Base-by-base conservation (phyloP, 2,797 vertebrate genomes). In the Hyperoplus lanceolatus region DNA sequence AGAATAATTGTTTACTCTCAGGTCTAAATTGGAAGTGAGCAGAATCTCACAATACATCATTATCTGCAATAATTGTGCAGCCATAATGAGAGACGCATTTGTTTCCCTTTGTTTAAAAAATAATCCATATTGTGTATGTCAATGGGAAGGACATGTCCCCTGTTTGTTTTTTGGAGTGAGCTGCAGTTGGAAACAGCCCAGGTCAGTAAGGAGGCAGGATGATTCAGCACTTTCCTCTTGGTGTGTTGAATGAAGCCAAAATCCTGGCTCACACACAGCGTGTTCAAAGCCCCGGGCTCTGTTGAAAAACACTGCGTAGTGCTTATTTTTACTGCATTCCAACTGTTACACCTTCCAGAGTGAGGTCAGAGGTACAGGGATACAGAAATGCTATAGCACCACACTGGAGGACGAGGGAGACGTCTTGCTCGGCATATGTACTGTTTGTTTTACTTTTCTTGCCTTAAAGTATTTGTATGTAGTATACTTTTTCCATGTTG, bases 141-240 rank as follows among this genome's bases (percentile, higher is more conserved):
- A 8, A 13, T 7, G 18, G 48, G 66, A 77, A 80, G 89, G 87
- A 88, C 84, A 50, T 64, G 80, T 77, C 61, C 74, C 56, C 63
- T 82, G 61, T 74, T 58, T 78, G 70, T 54, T 58, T 78, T 42
- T 80, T 68, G 73, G 79, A 77, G 51, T n/a, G 64, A 66, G 82
- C 74, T 79, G 79, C 73, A 77, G 63, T 71, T 93, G 87, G 90
- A 89, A 66, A 39, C 45, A 62, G 60, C 84, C 82, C 88, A 87
- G 56, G 39, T 73, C 86, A 62, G 77, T 62, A 65, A 83, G 81
- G 88, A 89, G 81, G 80, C 81, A 12, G 1, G 70, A 88, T 89
- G 92, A 92, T 76, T 92, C 90, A 92, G 92, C 92, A 82, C 41
- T 92, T 87, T 89, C 58, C 70, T 75, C 60, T 71, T 6, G 8